Evolutionary conservation across 2,888 invertebrate genomes (phyloP).

Genomic region (Hipparchia sbordonii): DNA sequence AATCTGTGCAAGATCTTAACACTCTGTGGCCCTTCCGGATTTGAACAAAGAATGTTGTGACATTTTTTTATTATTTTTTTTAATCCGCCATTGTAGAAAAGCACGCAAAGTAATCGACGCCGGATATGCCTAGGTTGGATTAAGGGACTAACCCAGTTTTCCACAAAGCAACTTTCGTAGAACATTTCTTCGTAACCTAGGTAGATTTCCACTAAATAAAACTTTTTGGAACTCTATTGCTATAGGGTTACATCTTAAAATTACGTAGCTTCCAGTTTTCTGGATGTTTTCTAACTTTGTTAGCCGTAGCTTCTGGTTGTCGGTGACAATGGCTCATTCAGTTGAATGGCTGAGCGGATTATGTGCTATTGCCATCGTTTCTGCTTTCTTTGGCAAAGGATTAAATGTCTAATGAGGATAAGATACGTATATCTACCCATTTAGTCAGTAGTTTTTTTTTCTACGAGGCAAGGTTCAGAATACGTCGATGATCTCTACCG

Average conservation of each 20-base stretch:
- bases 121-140: slow-evolving; percentile 61
- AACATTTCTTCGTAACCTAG: slow-evolving; percentile 35
- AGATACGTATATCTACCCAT: slow-evolving; percentile 44
- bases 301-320: slow-evolving; percentile 46
- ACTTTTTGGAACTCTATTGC: slow-evolving; percentile 12
- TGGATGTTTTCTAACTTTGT: slow-evolving; percentile 14
- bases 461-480: background rate
- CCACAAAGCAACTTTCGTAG: slow-evolving; percentile 48
- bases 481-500: too few species aligned
- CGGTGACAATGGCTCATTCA: slow-evolving; percentile 53
- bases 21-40: slow-evolving; percentile 63
- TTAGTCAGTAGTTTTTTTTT: slow-evolving; percentile 27
- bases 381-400: slow-evolving; percentile 57
- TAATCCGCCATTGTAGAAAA: slow-evolving; percentile 48
- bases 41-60: slow-evolving; percentile 65
- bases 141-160: slow-evolving; percentile 47
- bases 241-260: slow-evolving; percentile 24
- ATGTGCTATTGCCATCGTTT: slow-evolving; percentile 46
- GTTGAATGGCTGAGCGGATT: slow-evolving; percentile 64
- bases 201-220: background rate
- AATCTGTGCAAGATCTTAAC: slow-evolving; percentile 33
- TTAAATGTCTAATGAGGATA: slow-evolving; percentile 68
- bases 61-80: slow-evolving; percentile 52
- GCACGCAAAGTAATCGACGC: slow-evolving; percentile 65
- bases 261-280: slow-evolving; percentile 16